Percentiles rank a stretch among this genome's conserved stretches.
phyloP scores from a whole-genome alignment of 2,888 invertebrate species.

The Lacanobia oleracea region DNA sequence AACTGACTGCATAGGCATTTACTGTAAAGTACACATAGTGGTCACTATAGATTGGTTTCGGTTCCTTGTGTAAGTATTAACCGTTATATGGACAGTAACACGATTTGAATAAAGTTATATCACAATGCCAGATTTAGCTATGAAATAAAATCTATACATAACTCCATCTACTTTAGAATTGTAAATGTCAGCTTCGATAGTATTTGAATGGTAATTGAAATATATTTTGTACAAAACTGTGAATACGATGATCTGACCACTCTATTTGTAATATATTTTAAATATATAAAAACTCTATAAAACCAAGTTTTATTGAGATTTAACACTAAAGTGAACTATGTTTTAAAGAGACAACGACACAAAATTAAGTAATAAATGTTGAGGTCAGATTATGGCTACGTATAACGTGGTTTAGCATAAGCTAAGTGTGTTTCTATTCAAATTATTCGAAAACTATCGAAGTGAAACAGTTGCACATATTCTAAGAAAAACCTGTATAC shows the following conservation, averaged over 20 bases:
- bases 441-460: conserved; percentile 45
- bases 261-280: conserved; percentile 51
- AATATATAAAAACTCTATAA: conserved; percentile 47
- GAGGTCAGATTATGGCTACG: conserved; percentile 40
- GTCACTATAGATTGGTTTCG: conserved; percentile 64
- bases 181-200: conserved; percentile 55
- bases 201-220: conserved; percentile 42
- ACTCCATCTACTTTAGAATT: conserved; percentile 58
- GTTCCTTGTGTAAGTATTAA: conserved; percentile 62
- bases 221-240: conserved; percentile 40
- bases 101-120: conserved; percentile 63
- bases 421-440: conserved; percentile 37
- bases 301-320: conserved; percentile 52
- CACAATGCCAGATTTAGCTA: conserved; percentile 67
- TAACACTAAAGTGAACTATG: conserved; percentile 44
- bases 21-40: conserved; percentile 63
- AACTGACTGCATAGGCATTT: conserved; percentile 65
- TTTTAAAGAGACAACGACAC: conserved; percentile 47
- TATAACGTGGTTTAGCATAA: conserved; percentile 33
- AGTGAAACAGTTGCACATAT: conserved; percentile 43
- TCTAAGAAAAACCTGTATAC: conserved; percentile 70
- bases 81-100: conserved; percentile 53
- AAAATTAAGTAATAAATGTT: conserved; percentile 33
- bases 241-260: conserved; percentile 42
- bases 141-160: conserved; percentile 59